Evolutionary conservation across 1,140 invertebrate genomes (phyloP).

Genomic region (Euschistus heros): DNA sequence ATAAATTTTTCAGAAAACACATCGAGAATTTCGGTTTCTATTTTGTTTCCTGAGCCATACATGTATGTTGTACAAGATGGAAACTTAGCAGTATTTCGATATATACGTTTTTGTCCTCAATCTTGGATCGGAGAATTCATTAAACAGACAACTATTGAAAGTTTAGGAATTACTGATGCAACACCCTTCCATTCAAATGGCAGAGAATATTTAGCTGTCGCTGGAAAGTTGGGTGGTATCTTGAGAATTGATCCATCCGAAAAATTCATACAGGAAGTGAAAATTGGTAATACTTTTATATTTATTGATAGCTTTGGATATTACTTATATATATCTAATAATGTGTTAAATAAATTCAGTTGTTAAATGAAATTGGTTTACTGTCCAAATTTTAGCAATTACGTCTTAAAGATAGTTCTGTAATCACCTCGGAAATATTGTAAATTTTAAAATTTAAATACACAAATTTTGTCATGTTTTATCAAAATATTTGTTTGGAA

Average conservation of each 20-base stretch:
- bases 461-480: no score
- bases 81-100: neutral
- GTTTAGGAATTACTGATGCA: neutral
- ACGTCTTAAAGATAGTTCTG: no score
- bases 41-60: neutral
- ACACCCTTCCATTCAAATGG: neutral
- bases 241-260: neutral
- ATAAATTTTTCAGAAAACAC: neutral
- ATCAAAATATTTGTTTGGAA: no score
- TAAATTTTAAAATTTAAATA: no score
- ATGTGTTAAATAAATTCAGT: no score
- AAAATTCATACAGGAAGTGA: neutral
- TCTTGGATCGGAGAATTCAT: neutral
- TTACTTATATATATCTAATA: no score
- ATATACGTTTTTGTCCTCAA: neutral
- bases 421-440: no score
- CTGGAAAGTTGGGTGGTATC: neutral
- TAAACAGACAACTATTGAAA: neutral
- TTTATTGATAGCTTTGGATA: neutral
- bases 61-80: neutral
- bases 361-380: no score
- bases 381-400: no score
- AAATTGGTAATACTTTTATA: slow-evolving; percentile 6
- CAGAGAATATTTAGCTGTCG: neutral
- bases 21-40: neutral